Conservation (phyloP, 2,113 vertebrate genomes). For the Anguilla japonica region DNA sequence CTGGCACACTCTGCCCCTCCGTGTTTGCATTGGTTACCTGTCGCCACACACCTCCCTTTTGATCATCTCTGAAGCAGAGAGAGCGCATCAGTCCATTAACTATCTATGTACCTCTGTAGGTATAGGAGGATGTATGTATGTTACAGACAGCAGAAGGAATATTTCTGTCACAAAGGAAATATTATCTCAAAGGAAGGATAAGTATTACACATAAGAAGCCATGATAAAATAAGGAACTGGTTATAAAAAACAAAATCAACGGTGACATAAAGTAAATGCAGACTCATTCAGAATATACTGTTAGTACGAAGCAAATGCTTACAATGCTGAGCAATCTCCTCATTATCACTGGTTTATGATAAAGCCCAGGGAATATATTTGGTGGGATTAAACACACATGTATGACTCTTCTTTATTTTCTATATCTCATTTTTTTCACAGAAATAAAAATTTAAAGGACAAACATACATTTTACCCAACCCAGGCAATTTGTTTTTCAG, state of each 20-base stretch:
- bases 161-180: not conserved
- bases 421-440: not conserved
- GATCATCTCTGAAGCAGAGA: not conserved
- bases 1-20: not conserved
- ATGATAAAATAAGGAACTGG: not conserved
- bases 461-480: no score
- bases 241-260: not conserved
- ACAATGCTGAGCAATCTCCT: not conserved
- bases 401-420: not conserved
- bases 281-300: not conserved
- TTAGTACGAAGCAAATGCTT: not conserved
- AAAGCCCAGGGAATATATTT: not conserved
- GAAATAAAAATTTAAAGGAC: not conserved
- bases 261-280: not conserved
- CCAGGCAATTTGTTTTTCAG: no score
- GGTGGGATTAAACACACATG: not conserved
- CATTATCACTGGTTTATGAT: not conserved
- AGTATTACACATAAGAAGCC: not conserved
- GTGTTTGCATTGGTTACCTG: slow-evolving; percentile 11
- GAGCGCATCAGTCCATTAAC: not conserved
- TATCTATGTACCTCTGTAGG: not conserved
- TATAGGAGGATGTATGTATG: not conserved
- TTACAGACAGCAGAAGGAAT: not conserved
- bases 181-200: not conserved
- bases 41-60: not conserved